Percentiles rank a stretch among this genome's conserved stretches.
Evolutionary conservation across 2,113 vertebrate genomes (phyloP).

Genomic region (Pteruthius melanotis): DNA sequence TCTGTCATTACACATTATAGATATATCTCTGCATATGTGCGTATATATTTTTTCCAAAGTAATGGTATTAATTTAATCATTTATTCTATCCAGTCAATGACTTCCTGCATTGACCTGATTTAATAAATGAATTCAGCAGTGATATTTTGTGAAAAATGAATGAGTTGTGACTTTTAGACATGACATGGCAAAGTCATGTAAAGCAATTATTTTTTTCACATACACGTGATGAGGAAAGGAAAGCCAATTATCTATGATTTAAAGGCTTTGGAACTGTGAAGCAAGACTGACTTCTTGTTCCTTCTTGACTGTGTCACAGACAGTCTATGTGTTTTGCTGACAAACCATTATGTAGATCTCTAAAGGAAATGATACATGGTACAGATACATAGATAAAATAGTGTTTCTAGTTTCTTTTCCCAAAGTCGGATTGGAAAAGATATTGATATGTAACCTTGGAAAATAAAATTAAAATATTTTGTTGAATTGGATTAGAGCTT

Average conservation of each 20-base stretch:
- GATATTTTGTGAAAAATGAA: background rate
- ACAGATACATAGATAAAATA: background rate
- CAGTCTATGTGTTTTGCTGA: background rate
- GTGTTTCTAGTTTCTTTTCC: background rate
- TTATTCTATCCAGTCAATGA: too few relatives aligned
- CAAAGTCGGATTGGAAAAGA: background rate
- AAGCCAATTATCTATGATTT: background rate
- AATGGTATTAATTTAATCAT: background rate
- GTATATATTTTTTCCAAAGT: background rate
- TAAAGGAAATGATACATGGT: background rate
- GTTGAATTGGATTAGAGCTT: background rate
- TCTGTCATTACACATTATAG: background rate
- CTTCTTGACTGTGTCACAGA: background rate
- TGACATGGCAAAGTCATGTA: background rate
- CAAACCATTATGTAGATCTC: background rate
- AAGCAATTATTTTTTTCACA: background rate
- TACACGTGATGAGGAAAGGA: background rate
- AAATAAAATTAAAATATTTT: background rate
- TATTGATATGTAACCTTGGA: background rate
- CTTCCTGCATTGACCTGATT: too few relatives aligned
- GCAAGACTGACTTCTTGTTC: background rate
- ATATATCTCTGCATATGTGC: background rate
- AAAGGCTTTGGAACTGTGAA: background rate
- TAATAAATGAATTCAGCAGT: too few relatives aligned
- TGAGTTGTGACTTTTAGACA: background rate